These are phyloP conservation scores for Melitaea athalia DNA, from an alignment of 2,888 invertebrate genomes.

Conservation along the genomic window DNA sequence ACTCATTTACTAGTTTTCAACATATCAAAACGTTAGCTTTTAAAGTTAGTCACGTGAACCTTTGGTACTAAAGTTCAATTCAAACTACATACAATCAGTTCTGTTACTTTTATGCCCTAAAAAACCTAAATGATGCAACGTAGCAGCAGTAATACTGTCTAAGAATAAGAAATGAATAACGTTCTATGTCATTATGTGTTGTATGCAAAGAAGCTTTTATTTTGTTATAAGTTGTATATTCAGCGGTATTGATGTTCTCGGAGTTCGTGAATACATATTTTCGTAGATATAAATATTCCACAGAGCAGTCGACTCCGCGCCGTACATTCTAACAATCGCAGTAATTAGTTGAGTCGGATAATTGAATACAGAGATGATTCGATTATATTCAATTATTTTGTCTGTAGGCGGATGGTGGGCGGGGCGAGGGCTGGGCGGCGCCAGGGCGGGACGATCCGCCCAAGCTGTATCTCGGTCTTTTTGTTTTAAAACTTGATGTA, in stretches of 20 bases:
- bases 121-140: too few relatives aligned
- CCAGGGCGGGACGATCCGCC: constrained; percentile 59
- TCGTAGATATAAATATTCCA: not conserved
- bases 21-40: too few relatives aligned
- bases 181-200: not conserved
- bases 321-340: constrained; percentile 57
- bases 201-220: not conserved
- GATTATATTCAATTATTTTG: constrained; percentile 73
- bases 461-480: constrained; percentile 50
- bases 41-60: too few relatives aligned
- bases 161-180: not conserved
- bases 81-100: too few relatives aligned
- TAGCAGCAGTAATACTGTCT: too few relatives aligned
- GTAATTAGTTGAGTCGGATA: constrained; percentile 61
- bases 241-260: not conserved
- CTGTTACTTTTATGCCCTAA: too few relatives aligned
- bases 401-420: constrained; percentile 65
- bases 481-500: constrained; percentile 35
- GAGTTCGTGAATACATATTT: not conserved
- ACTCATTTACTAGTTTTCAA: too few relatives aligned
- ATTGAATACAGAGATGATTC: constrained; percentile 74
- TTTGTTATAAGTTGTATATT: not conserved
- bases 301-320: not conserved
- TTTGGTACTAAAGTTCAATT: too few relatives aligned
- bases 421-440: constrained; percentile 63